A percentile compares a stretch with the other conserved stretches of the same genome.
phyloP scores from a whole-genome alignment of 2,113 vertebrate genomes.

The Dasyornis broadbenti region DNA sequence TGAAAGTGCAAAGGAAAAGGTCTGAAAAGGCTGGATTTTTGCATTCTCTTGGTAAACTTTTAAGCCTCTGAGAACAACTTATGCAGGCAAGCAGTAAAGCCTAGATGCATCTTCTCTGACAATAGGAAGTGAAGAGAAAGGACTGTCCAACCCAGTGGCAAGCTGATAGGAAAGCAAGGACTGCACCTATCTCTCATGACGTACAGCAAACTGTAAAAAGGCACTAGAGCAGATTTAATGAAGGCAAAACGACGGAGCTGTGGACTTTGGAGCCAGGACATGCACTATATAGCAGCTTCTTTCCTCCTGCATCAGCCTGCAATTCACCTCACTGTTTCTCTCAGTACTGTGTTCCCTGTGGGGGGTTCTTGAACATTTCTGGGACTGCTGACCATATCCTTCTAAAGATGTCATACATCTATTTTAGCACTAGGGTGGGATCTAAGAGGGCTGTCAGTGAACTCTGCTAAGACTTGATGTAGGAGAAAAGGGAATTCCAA shows the following conservation, averaged over 20 bases:
- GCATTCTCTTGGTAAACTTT: background rate
- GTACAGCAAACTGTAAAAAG: background rate
- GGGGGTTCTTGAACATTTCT: background rate
- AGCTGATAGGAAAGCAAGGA: background rate
- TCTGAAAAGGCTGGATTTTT: background rate
- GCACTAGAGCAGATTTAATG: background rate
- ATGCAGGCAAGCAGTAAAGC: background rate
- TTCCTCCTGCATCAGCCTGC: background rate
- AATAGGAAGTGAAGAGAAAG: background rate
- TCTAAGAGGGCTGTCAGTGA: background rate
- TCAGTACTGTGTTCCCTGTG: background rate
- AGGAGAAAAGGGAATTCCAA: background rate
- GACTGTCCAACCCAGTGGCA: background rate
- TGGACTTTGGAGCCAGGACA: background rate
- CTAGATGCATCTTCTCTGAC: background rate
- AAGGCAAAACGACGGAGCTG: background rate
- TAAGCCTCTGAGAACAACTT: background rate
- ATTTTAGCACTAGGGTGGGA: background rate
- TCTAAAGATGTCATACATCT: background rate
- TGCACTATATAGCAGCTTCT: background rate
- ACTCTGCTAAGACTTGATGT: background rate
- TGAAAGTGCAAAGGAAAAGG: slow-evolving; percentile 44
- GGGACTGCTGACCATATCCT: background rate
- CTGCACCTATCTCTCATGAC: background rate
- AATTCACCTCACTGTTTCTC: background rate